A percentile compares a stretch with the other conserved stretches of the same genome.
Conservation (phyloP, 2,888 invertebrate genomes). For the Aspidiotus rigidus region DNA sequence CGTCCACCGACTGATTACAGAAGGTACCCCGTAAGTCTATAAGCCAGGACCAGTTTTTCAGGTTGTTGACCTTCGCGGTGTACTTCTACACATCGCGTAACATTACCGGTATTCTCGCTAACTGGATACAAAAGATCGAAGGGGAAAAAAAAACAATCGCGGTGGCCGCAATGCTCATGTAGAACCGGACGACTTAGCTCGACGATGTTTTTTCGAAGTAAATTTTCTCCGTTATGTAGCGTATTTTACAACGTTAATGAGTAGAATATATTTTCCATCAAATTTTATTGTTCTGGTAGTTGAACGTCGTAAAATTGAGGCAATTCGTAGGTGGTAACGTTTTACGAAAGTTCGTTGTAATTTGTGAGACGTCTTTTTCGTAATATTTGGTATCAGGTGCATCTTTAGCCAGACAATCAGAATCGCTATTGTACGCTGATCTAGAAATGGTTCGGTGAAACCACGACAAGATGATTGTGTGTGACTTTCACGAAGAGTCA, state of each 20-base stretch:
- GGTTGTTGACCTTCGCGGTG: conserved; percentile 3
- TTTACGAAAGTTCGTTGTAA: no score
- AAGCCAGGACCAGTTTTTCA: neutral
- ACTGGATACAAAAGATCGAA: neutral
- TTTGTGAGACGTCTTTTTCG: no score
- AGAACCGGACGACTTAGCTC: neutral
- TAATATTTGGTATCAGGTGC: no score
- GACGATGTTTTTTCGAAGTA: neutral
- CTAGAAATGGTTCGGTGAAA: no score
- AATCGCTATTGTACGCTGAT: no score
- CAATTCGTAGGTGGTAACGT: no score
- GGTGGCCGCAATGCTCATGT: neutral
- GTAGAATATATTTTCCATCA: neutral
- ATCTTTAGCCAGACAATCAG: no score
- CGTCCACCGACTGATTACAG: no score
- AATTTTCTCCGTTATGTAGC: neutral
- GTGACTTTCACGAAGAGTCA: no score
- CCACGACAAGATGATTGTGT: no score
- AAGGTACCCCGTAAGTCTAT: neutral
- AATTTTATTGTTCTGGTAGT: no score
- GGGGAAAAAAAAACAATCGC: neutral
- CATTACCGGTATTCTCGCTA: neutral
- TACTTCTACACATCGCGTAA: neutral
- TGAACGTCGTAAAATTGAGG: no score
- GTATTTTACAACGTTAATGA: neutral